These are phyloP conservation scores for Camponotus pennsylvanicus DNA, from an alignment of 1,140 invertebrate species.

Conservation along the genomic window DNA sequence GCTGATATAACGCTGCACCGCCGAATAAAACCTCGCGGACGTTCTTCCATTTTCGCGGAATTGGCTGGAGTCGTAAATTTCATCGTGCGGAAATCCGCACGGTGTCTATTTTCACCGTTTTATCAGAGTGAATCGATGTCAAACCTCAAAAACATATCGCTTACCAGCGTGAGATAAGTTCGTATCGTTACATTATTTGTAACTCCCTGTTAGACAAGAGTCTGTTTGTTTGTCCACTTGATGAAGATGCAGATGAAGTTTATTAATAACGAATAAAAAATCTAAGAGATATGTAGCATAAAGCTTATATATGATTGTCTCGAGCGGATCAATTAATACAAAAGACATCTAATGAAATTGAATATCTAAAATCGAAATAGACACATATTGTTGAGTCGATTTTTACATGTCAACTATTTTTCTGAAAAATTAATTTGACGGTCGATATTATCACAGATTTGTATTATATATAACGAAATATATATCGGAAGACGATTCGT, in stretches of 20 bases:
- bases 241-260: background rate
- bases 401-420: background rate
- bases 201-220: background rate
- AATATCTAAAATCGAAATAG: background rate
- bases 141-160: constrained; percentile 46
- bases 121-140: constrained; percentile 64
- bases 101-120: constrained; percentile 65
- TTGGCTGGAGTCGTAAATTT: constrained; percentile 76
- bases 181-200: constrained; percentile 22
- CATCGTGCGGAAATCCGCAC: constrained; percentile 74
- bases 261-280: constrained; percentile 22
- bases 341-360: constrained; percentile 7
- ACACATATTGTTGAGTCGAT: background rate
- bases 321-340: constrained; percentile 14
- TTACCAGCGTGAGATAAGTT: background rate
- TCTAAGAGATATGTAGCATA: background rate
- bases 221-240: background rate
- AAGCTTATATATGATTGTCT: constrained; percentile 4
- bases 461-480: constrained; percentile 22
- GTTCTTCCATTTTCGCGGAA: constrained; percentile 78
- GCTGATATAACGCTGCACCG: constrained; percentile 57
- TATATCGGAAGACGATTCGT: constrained; percentile 10
- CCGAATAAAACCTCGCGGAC: constrained; percentile 77
- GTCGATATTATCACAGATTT: constrained; percentile 16
- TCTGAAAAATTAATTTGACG: constrained; percentile 45